Percentiles rank a stretch among this genome's conserved stretches.
These are phyloP conservation scores for Polyommatus icarus DNA, from an alignment of 2,888 invertebrate genomes.

Conservation along the genomic window DNA sequence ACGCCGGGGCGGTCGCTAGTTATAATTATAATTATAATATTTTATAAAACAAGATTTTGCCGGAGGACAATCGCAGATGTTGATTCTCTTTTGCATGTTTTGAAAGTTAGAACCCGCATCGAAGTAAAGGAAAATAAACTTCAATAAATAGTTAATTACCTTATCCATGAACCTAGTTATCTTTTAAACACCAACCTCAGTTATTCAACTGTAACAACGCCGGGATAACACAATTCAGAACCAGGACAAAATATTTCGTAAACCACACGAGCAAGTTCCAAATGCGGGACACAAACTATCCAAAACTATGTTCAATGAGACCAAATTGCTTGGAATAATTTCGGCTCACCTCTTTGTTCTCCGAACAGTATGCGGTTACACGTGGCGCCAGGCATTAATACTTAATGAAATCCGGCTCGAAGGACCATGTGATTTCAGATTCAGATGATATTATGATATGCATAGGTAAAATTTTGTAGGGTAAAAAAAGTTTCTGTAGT, in stretches of 20 bases:
- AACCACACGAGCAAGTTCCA: not conserved
- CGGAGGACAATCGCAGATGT: not conserved
- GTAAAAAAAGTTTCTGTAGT: too few species aligned
- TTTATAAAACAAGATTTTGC: too few species aligned
- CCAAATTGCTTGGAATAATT: conserved; percentile 9
- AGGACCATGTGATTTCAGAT: not conserved
- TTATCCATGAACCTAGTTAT: not conserved
- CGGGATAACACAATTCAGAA: not conserved
- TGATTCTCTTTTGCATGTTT: not conserved
- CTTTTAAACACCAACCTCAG: not conserved
- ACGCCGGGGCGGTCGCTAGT: too few species aligned
- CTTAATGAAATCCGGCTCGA: not conserved
- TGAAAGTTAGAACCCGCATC: not conserved
- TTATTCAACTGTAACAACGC: not conserved
- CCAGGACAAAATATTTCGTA: not conserved
- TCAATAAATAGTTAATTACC: not conserved
- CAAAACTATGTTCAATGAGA: not conserved
- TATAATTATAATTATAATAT: not conserved
- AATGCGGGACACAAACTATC: not conserved
- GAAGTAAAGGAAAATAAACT: not conserved
- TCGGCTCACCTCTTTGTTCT: conserved; percentile 1
- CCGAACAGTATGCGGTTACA: not conserved
- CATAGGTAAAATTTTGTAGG: too few species aligned
- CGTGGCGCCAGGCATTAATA: conserved; percentile 12
- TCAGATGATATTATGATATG: not conserved